Evolutionary conservation across 2,797 vertebrate species (phyloP).

Genomic region (Oreortyx pictus): DNA sequence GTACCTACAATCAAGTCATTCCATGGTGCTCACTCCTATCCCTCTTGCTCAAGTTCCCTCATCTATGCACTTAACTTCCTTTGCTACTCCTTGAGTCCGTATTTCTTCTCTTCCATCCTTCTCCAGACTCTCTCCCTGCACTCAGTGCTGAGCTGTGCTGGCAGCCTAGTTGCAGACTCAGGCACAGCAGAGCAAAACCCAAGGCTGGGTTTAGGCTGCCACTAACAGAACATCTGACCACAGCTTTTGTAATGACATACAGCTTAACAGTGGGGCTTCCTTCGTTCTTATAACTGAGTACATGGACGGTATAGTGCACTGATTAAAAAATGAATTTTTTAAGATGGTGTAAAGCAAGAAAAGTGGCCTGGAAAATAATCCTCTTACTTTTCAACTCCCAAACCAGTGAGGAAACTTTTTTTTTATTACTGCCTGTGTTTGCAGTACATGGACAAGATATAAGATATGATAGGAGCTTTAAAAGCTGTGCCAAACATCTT

Average conservation of each 20-base stretch:
- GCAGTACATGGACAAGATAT: not conserved
- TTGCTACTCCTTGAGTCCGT: not conserved
- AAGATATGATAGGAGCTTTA: not conserved
- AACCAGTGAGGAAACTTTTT: not conserved
- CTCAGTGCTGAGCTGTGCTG: not conserved
- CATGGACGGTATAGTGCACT: not conserved
- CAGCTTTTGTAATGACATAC: not conserved
- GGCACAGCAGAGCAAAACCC: not conserved
- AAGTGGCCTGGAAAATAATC: not conserved
- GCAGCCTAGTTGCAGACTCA: not conserved
- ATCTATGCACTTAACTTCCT: not conserved
- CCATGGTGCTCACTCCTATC: not conserved
- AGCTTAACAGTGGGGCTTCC: not conserved
- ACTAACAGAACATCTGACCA: not conserved
- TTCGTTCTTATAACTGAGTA: not conserved
- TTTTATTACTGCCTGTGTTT: not conserved
- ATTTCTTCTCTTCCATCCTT: not conserved
- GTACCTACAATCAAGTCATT: not conserved
- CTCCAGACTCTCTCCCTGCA: not conserved
- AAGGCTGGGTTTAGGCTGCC: not conserved
- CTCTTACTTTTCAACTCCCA: not conserved
- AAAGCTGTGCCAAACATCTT: not conserved
- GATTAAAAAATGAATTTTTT: not conserved
- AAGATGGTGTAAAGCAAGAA: not conserved
- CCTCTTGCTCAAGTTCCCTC: not conserved